Evolutionary conservation across 2,888 invertebrate species (phyloP), one percentile per base, ranked within the genome.

Genomic region (Metacarcinus magister): DNA sequence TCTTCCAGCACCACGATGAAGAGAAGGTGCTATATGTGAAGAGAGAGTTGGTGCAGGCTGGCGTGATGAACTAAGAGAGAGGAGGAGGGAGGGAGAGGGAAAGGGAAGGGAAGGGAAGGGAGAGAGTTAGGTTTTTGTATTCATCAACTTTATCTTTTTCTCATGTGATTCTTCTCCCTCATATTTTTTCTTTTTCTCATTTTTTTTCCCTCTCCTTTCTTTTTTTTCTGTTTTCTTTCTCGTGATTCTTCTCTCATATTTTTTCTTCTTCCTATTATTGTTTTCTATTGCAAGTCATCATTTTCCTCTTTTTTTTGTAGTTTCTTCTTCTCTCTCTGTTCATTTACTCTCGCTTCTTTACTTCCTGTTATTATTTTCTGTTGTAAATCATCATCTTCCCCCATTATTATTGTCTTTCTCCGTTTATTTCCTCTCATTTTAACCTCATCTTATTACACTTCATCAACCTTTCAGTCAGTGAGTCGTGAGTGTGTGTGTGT

Each of bases 21-120:
- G 95, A 95, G 43, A 95, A 67, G 60, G 3, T 60, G 23, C 91
- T 95, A 39, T 95, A 95, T 67, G 90, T 95, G 16, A 90, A 95
- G 91, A 91, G 91, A 23, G 93, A 93, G 44, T 19, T 93, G 23
- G n/a, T 23, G 2, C 32, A 67, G 39, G 93, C 39, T 23, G 93
- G 93, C 28, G 75, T 10, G 32, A 10, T 3, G 75, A 82, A n/a
- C 13, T 67, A 28, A 32, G 23, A 48, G 54, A 48, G 60, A 67
- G 19, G 60, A 23, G 7, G 48, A 10, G 48, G 7, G 48, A 23
- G 23, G 19, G 23, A 13, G 2, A 19, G 19, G 7, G 23, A 67
- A 13, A 19, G 19, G n/a, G n/a, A n/a, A 10, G 48, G 7, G 48
- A 23, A 19, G 19, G 23, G 60, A 23, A 19, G 19, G 7, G 23